Conservation (phyloP, 2,888 invertebrate genomes). For the Falcaria lacertinaria region DNA sequence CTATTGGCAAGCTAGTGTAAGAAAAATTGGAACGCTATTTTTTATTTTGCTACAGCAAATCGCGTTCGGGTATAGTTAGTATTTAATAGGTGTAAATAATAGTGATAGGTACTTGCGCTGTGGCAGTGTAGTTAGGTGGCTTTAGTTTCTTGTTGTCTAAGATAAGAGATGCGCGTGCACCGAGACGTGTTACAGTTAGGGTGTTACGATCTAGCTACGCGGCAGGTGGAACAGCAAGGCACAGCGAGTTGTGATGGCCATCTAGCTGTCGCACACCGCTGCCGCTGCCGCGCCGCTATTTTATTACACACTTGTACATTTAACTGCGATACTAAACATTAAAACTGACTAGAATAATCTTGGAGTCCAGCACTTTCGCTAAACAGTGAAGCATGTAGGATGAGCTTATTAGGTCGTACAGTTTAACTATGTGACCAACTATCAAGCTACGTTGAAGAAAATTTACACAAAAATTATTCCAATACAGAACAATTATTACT, state of each 20-base stretch:
- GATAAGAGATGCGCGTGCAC: slow-evolving; percentile 30
- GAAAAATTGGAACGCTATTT: too few species aligned
- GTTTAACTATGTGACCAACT: background rate
- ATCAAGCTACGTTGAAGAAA: background rate
- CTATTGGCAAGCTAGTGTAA: too few species aligned
- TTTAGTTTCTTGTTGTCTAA: slow-evolving; percentile 12
- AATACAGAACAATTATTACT: too few species aligned
- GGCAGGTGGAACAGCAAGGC: slow-evolving; percentile 34
- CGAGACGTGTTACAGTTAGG: slow-evolving; percentile 60
- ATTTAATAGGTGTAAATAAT: too few species aligned
- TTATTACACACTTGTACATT: slow-evolving; percentile 1
- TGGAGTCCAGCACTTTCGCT: background rate
- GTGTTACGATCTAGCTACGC: slow-evolving; percentile 34
- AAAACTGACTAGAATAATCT: background rate
- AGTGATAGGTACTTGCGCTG: too few species aligned
- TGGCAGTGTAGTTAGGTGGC: slow-evolving; percentile 8
- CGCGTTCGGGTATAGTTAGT: too few species aligned
- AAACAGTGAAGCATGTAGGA: background rate
- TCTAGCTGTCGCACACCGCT: slow-evolving; percentile 26
- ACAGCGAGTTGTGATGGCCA: slow-evolving; percentile 24
- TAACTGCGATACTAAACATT: background rate
- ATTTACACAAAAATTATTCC: background rate
- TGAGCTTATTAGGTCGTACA: background rate
- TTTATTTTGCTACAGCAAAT: too few species aligned
- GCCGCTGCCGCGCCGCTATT: slow-evolving; percentile 10